Evolutionary conservation across 30 jellyfish, hydroid and myxozoan species (phyloP), one percentile per base, ranked within the genome.

Genomic region (Sanderia malayensis): DNA sequence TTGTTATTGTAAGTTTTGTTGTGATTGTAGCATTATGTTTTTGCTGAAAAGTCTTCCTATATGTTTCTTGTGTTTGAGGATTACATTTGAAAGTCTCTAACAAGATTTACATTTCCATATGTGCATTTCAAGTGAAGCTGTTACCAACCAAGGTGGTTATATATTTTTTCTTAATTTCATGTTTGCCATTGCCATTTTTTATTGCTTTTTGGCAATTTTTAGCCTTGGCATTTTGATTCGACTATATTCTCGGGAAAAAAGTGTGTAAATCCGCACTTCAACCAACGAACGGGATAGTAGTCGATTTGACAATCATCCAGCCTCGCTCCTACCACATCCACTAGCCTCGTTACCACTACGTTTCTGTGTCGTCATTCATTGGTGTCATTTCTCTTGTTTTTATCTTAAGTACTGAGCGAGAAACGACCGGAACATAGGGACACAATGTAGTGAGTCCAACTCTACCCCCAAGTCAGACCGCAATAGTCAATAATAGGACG

Each of bases 91-190:
- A 73, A 9, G 95, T 80, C 7, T 61, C 94, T 4, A 77, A 80
- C 68, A 75, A 87, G 79, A 80, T 87, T 8, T 87, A 92, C 75
- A 17, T 87, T n/a, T 76, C 94, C 19, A 33, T 87, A 64, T 84
- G 63, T 27, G 86, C 95, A 45, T 78, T 73, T 37, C 91, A 58
- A 31, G 46, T 87, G 58, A 73, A 75, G 59, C 57, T 81, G 59
- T 95, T 83, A 3, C 85, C 88, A 18, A 45, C 78, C 31, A 55
- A 80, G 96, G 96, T 87, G 49, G 30, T 18, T 0, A n/a, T 19
- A 20, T 10, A 6, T 34, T 11, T 0, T 0, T 41, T 41, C 55
- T 41, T 41, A 41, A 8, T 41, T 41, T 41, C 8, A 41, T 41
- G 15, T 41, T 8, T 41, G n/a, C n/a, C n/a, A n/a, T 41, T 6